These are phyloP conservation scores for Todus mexicanus DNA, from an alignment of 2,797 vertebrate species.

Conservation along the genomic window DNA sequence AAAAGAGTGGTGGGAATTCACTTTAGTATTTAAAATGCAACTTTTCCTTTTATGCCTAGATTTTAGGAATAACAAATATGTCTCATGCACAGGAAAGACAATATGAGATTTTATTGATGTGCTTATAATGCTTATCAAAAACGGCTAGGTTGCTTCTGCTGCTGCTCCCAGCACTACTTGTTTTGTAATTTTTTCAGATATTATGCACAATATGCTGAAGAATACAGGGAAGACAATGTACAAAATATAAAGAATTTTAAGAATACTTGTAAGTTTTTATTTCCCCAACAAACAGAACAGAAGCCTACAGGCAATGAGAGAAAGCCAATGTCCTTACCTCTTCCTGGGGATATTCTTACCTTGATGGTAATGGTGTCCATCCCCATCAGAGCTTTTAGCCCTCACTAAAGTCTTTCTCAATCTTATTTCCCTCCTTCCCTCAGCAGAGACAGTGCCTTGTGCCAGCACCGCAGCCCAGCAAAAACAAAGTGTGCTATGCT, in stretches of 20 bases:
- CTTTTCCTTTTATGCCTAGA: background rate
- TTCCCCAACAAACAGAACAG: background rate
- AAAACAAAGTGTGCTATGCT: background rate
- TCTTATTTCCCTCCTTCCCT: background rate
- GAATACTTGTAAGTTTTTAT: background rate
- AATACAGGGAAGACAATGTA: background rate
- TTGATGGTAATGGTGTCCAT: accelerated
- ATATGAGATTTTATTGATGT: background rate
- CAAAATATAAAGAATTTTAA: background rate
- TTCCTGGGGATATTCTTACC: background rate
- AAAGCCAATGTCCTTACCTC: background rate
- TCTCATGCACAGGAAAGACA: background rate
- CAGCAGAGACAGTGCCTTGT: background rate
- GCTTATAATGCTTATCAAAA: background rate
- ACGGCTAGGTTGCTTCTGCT: background rate
- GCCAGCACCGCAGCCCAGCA: background rate
- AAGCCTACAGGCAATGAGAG: background rate
- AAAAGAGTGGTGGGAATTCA: background rate
- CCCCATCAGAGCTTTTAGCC: background rate
- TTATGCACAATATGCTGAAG: background rate
- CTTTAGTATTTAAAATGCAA: background rate
- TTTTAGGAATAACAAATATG: background rate
- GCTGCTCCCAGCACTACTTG: background rate
- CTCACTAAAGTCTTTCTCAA: background rate
- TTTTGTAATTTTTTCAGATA: background rate